phyloP scores from a whole-genome alignment of 35 echinoderm and acorn worm species.

The Apostichopus japonicus region DNA sequence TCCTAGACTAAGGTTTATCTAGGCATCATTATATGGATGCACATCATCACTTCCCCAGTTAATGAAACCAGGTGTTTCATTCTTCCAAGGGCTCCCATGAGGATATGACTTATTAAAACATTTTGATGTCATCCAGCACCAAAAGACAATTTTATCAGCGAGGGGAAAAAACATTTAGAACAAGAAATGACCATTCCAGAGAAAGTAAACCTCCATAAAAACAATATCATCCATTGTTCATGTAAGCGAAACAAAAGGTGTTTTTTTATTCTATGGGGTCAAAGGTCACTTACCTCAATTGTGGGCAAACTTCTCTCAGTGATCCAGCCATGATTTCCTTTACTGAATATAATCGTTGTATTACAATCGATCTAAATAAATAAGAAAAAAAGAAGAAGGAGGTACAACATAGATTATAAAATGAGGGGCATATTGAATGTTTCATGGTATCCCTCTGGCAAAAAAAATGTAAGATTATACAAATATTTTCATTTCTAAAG shows the following conservation, averaged over 20 bases:
- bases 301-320: background rate
- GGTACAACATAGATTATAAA: background rate
- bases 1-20: too few relatives aligned
- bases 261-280: background rate
- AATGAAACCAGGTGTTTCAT: conserved; percentile 29
- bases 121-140: background rate
- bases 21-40: too few relatives aligned
- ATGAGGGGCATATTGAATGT: background rate
- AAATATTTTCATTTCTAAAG: conserved; percentile 45
- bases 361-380: background rate
- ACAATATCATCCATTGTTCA: too few relatives aligned
- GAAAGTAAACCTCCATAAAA: too few relatives aligned
- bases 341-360: background rate
- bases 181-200: background rate
- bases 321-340: background rate
- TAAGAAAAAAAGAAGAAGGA: background rate
- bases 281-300: conserved; percentile 17
- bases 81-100: background rate
- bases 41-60: background rate
- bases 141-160: background rate
- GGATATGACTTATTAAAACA: background rate
- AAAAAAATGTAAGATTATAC: conserved; percentile 43
- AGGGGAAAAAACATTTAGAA: background rate
- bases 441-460: conserved; percentile 23
- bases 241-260: background rate